Percentiles rank a stretch among this genome's conserved stretches.
Evolutionary conservation across 2,797 vertebrate species (phyloP).

Genomic region (Schizopygopsis pylzovi): DNA sequence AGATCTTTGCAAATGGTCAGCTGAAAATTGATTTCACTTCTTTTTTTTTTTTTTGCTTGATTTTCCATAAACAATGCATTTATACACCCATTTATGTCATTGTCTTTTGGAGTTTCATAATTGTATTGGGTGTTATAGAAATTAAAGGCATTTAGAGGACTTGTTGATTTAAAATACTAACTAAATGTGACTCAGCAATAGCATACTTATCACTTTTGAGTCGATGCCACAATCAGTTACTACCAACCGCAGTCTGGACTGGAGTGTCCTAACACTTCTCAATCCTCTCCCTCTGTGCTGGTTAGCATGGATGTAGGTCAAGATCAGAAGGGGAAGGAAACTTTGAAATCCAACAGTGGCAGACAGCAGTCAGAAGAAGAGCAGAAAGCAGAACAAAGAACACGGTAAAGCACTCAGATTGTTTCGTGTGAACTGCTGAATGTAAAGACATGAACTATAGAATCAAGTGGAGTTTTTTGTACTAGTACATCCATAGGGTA

Average conservation of each 20-base stretch:
- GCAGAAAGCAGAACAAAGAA: background rate
- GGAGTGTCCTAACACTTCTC: background rate
- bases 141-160: background rate
- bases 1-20: background rate
- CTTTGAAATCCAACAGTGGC: constrained; percentile 29
- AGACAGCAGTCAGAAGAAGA: constrained; percentile 54
- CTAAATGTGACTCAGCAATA: no score
- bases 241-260: background rate
- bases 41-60: background rate
- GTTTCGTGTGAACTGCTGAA: background rate
- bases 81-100: background rate
- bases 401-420: constrained; percentile 39
- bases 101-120: background rate
- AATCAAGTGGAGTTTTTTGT: background rate
- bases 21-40: background rate
- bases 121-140: background rate
- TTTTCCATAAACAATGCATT: background rate
- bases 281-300: background rate
- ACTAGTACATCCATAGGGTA: background rate
- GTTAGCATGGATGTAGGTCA: constrained; percentile 43
- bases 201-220: background rate
- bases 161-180: no score
- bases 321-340: constrained; percentile 47
- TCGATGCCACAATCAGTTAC: background rate
- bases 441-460: background rate